Evolutionary conservation across 2,888 invertebrate genomes (phyloP), one percentile per base, ranked within the genome.

Genomic region (Steinernema carpocapsae): DNA sequence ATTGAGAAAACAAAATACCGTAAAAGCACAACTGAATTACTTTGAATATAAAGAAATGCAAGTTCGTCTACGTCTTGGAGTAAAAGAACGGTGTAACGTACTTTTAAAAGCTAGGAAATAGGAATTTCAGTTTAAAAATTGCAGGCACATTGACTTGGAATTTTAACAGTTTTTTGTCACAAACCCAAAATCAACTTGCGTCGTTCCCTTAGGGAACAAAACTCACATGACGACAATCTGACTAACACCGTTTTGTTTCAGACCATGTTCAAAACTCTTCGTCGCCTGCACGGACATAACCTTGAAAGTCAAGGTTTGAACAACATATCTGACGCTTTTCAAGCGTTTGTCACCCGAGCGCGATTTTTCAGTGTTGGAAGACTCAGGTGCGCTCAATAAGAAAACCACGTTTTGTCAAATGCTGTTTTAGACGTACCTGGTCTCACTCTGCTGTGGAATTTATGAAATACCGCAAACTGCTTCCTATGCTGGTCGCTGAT

Each of bases 381-480:
- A 48, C 71, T 88, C 17, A 78, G 87, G 87, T 87, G 22, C 22
- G 12, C 12, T n/a, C 1, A 0, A 78, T 22, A 2, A 19, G 17
- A 52, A 48, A n/a, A 29, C 19, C 29, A 29, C 22, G 19, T 32
- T 56, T 32, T 76, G 19, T 12, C 4, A 51, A 64, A 43, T 43
- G 7, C 10, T 29, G 1, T 71, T 84, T 52, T 72, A 86, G 87
- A 45, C 72, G 87, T 72, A 87, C 88, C 4, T 87, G 87, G 87
- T 87, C 87, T 0, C 87, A 88, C 72, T 87, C 86, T 0, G 87
- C 87, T 2, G 86, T 85, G 0, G 87, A 87, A 71, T 87, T 87
- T 76, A 86, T 87, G 82, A 87, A 87, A 74, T 87, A 87, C 72
- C 82, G 87, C 7, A 80, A 87, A 4, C 80, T 87, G 12, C 76